These are phyloP conservation scores for Kradibia gibbosae DNA, from an alignment of 1,140 invertebrate species.

Conservation along the genomic window DNA sequence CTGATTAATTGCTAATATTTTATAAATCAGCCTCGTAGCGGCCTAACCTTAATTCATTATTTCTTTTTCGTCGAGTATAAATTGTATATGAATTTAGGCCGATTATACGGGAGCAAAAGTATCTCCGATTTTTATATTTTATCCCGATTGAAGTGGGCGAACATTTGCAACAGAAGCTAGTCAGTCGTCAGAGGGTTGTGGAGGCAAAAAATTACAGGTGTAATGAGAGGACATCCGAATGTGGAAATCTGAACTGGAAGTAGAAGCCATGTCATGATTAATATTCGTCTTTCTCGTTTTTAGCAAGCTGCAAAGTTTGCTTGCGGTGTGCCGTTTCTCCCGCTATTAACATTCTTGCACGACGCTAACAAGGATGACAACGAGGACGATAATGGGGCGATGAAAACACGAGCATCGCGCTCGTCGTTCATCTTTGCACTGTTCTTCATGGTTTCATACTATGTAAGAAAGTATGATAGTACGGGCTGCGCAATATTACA, in stretches of 20 bases:
- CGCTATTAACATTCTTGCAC: conserved; percentile 26
- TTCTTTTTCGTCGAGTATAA: too few species aligned
- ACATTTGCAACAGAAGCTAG: background rate
- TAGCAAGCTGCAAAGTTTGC: conserved; percentile 30
- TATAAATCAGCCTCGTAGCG: too few species aligned
- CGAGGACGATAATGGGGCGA: background rate
- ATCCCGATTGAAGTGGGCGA: too few species aligned
- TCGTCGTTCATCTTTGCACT: background rate
- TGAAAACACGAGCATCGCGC: background rate
- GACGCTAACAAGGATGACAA: background rate
- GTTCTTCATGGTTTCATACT: background rate
- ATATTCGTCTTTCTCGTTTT: background rate
- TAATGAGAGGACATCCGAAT: background rate
- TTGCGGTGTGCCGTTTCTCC: conserved; percentile 27
- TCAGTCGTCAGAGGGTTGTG: background rate
- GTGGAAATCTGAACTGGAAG: background rate
- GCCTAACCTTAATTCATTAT: too few species aligned
- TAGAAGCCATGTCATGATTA: background rate
- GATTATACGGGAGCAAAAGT: too few species aligned
- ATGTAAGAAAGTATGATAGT: background rate
- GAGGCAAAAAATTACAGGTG: background rate
- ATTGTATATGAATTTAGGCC: too few species aligned
- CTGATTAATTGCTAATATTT: too few species aligned
- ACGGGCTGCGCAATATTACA: too few species aligned
- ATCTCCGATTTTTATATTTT: too few species aligned